Percentiles rank a stretch among this genome's conserved stretches.
phyloP scores from a whole-genome alignment of 2,113 vertebrate species.

The Macquaria ambigua region DNA sequence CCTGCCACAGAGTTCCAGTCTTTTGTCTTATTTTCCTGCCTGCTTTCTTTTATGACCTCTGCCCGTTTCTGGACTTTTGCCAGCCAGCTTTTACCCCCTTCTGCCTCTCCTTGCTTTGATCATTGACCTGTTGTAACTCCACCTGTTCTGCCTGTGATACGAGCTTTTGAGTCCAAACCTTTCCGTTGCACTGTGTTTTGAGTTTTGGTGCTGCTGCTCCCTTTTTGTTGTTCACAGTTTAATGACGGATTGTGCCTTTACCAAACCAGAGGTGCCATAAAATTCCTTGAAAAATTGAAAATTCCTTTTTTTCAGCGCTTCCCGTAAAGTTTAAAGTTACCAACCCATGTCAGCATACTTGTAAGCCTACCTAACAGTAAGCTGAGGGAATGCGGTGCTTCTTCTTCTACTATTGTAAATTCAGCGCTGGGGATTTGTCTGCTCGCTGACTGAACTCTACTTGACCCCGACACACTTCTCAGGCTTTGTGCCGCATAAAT shows the following conservation, averaged over 20 bases:
- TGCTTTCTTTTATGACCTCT: slow-evolving; percentile 15
- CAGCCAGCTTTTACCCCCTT: background rate
- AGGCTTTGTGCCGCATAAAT: slow-evolving; percentile 72
- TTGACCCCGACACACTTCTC: slow-evolving; percentile 76
- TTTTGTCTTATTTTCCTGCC: slow-evolving; percentile 22
- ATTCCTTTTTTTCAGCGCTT: background rate
- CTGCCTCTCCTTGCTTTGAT: slow-evolving; percentile 15
- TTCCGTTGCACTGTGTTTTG: background rate
- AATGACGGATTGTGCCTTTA: background rate
- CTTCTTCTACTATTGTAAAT: slow-evolving; percentile 32
- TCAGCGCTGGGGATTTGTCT: slow-evolving; percentile 54
- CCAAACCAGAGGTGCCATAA: background rate
- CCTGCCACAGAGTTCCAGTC: slow-evolving; percentile 14
- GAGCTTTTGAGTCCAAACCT: background rate
- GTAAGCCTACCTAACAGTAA: slow-evolving; percentile 35
- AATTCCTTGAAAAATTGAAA: slow-evolving; percentile 19
- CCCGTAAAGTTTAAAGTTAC: slow-evolving; percentile 18
- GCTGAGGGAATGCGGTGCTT: slow-evolving; percentile 28
- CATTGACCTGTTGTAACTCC: slow-evolving; percentile 32
- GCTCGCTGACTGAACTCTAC: slow-evolving; percentile 70
- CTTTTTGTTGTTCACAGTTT: background rate
- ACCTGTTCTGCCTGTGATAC: slow-evolving; percentile 16
- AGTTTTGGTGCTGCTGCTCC: background rate
- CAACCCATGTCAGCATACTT: background rate
- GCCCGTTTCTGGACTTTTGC: slow-evolving; percentile 18